These are phyloP conservation scores for Eurystomus gularis DNA, from an alignment of 2,113 vertebrate genomes.

Conservation along the genomic window DNA sequence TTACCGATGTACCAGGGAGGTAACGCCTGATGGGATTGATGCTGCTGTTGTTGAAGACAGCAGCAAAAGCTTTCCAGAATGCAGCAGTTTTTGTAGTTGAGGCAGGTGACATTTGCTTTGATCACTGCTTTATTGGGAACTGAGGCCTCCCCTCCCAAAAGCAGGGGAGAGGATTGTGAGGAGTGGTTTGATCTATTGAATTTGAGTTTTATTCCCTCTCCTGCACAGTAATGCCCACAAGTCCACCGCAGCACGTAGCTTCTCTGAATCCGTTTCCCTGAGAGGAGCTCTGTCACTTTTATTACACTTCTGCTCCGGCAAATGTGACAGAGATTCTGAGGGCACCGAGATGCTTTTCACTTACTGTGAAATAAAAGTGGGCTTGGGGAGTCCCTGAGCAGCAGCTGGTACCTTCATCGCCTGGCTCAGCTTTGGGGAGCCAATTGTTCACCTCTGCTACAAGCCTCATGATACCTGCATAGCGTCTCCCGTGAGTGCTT, in stretches of 20 bases:
- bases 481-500: background rate
- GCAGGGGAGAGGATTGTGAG: background rate
- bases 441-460: accelerated
- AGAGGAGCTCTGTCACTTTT: background rate
- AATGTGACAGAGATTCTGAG: background rate
- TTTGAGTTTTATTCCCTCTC: background rate
- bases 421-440: background rate
- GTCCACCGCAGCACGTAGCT: background rate
- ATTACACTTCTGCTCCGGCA: background rate
- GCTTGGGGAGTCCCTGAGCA: background rate
- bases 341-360: background rate
- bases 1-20: background rate
- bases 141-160: background rate
- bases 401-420: background rate
- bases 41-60: background rate
- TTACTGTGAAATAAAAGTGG: background rate
- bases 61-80: background rate
- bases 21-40: background rate
- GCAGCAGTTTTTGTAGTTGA: background rate
- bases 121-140: background rate
- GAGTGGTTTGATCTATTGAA: background rate
- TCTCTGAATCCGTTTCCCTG: background rate
- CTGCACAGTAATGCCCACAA: background rate
- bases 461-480: accelerated
- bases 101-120: background rate